Conservation (phyloP, 2,888 invertebrate species). For the Cheilosia urbana region DNA sequence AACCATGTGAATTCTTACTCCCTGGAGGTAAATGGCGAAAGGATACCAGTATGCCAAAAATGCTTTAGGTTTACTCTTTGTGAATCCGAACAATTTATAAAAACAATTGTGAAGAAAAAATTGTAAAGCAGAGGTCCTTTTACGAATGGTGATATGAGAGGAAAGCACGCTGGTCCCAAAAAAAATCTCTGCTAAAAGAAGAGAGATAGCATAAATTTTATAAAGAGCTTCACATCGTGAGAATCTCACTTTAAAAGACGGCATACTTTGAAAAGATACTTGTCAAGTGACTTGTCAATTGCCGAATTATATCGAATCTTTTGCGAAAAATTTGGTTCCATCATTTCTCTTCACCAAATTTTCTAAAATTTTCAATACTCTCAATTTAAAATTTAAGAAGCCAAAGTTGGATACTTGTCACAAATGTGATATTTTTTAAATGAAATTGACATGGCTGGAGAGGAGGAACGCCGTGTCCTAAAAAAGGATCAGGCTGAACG, state of each 20-base stretch:
- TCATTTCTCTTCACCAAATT: constrained; percentile 62
- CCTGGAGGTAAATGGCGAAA: no score
- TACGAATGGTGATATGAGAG: no score
- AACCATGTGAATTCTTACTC: no score
- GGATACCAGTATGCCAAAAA: no score
- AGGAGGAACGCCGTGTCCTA: neutral
- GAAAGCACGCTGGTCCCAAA: constrained; percentile 33
- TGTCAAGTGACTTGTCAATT: constrained; percentile 9
- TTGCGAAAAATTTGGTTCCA: constrained; percentile 1
- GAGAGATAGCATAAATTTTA: constrained; percentile 50
- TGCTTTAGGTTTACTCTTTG: no score
- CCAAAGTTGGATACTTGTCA: constrained; percentile 1
- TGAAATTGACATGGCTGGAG: constrained; percentile 24
- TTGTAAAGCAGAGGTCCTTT: no score
- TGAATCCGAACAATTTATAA: no score
- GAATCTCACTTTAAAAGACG: constrained; percentile 3
- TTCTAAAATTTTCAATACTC: constrained; percentile 56
- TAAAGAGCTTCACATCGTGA: constrained; percentile 7
- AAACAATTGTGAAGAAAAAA: no score
- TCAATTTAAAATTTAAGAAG: constrained; percentile 72
- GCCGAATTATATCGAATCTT: constrained; percentile 5
- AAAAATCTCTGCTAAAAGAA: constrained; percentile 45
- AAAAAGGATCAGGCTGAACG: constrained; percentile 19
- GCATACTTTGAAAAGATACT: constrained; percentile 9
- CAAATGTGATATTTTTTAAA: constrained; percentile 25